Base-by-base conservation (phyloP, 2,888 invertebrate genomes). In the Galeruca laticollis region DNA sequence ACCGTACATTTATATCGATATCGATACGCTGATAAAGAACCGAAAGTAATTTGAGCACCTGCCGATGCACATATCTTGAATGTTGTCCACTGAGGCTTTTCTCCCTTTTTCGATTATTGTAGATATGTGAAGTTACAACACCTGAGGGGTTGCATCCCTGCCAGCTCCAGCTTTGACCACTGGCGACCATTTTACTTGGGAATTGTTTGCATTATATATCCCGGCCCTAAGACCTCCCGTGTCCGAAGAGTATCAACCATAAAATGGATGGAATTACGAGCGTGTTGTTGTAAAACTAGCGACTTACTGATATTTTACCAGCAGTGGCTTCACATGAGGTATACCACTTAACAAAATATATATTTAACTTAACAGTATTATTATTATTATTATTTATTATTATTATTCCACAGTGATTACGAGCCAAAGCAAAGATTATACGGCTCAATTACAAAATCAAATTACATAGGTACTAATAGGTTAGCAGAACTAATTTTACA, bases 121-220 rank as follows among this genome's bases (percentile, higher is more conserved):
- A 70, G 73, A 72, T 76, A 77, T 77, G 71, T 76, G 70, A 79
- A 79, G 60, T 73, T 78, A 79, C 74, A 72, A 73, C 60, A 68
- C 79, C 77, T 75, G 52, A 21, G 79, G 77, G 79, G 77, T 73
- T 67, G 62, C 72, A 66, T 69, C 75, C 71, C 60, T 76, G 76
- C 76, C 78, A 75, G 73, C 70, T 76, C 68, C 20, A 13, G 35
- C 33, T 66, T 71, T 68, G 75, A 77, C 77, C 76, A 69, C 73
- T 69, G 63, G 68, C 70, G 71, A 76, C 73, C 75, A 74, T 75
- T 77, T 73, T 75, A 72, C 73, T 70, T 70, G 73, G 73, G 77
- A 78, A 77, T 78, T 77, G 78, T 78, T 77, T 78, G 77, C 78
- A 78, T 78, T 79, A 79, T 75, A 75, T 73, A 72, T 75, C 73